A percentile compares a stretch with the other conserved stretches of the same genome.
Evolutionary conservation across 2,888 invertebrate genomes (phyloP).

Genomic region (Plutella xylostella): DNA sequence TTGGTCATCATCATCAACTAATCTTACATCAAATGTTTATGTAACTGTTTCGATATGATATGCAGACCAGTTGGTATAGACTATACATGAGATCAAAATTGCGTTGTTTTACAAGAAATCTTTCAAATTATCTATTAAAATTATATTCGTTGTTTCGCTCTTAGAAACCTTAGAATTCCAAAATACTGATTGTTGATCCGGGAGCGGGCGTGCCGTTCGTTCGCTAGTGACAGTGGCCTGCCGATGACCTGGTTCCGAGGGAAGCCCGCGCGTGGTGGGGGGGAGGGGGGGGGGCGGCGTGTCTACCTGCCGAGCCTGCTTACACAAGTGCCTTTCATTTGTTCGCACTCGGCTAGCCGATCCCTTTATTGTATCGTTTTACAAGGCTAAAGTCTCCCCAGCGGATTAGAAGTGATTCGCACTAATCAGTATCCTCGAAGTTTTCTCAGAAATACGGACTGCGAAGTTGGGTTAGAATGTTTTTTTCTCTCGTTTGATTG

Average conservation of each 20-base stretch:
- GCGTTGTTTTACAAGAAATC: background rate
- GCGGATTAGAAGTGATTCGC: no score
- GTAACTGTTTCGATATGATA: no score
- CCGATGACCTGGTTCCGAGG: slow-evolving; percentile 60
- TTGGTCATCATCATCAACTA: no score
- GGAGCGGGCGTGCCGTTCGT: slow-evolving; percentile 34
- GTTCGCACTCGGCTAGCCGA: no score
- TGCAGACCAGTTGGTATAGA: no score
- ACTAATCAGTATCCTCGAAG: background rate
- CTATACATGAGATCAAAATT: background rate
- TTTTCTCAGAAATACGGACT: background rate
- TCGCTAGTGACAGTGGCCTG: slow-evolving; percentile 30
- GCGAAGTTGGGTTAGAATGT: background rate
- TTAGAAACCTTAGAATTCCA: background rate
- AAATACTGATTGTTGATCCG: slow-evolving; percentile 27
- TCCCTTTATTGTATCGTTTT: no score
- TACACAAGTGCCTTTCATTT: no score
- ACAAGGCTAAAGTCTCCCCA: no score
- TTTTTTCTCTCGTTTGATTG: slow-evolving; percentile 21
- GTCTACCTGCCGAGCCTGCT: background rate
- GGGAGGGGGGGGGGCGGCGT: slow-evolving; percentile 10
- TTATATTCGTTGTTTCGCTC: no score
- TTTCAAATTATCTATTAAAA: no score
- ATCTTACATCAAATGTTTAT: no score
- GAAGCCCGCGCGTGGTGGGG: slow-evolving; percentile 46